Evolutionary conservation across 2,797 vertebrate species (phyloP).

Genomic region (Eulemur coronatus): DNA sequence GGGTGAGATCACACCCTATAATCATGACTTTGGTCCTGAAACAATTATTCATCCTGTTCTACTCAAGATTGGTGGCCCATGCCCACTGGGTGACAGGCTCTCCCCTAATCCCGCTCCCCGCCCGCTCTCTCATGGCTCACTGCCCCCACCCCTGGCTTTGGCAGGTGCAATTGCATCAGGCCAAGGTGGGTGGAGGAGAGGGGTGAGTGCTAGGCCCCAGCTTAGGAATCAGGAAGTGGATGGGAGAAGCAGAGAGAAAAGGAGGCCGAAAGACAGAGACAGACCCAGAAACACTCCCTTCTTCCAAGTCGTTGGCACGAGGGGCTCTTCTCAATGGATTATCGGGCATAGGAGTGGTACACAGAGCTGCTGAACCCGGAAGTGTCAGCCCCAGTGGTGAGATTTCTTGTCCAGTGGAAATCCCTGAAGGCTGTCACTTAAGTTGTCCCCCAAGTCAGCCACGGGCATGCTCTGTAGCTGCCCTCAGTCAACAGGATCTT

Average conservation of each 20-base stretch:
- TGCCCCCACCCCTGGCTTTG: constrained; percentile 43
- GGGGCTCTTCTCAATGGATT: neutral
- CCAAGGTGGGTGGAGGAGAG: neutral
- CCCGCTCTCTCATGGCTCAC: constrained; percentile 38
- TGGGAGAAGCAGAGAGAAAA: neutral
- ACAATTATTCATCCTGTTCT: constrained; percentile 71
- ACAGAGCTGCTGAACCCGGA: neutral
- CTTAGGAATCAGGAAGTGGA: constrained; percentile 71
- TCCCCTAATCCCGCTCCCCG: constrained; percentile 71
- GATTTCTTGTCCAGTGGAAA: neutral
- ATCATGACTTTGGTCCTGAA: constrained; percentile 69
- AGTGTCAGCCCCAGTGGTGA: neutral
- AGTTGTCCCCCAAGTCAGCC: neutral
- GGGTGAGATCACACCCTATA: constrained; percentile 66
- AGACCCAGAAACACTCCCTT: neutral
- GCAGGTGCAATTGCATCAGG: constrained; percentile 69
- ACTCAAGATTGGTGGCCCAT: constrained; percentile 47
- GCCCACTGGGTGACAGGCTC: constrained; percentile 39
- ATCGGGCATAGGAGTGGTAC: neutral
- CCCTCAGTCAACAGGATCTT: neutral
- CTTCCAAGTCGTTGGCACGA: neutral
- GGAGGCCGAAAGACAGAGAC: neutral
- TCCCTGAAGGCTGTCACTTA: neutral
- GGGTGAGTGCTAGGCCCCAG: constrained; percentile 52
- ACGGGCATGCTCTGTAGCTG: neutral